Base-by-base conservation (phyloP, 2,888 invertebrate species). In the Scelioninae gen. 1 region DNA sequence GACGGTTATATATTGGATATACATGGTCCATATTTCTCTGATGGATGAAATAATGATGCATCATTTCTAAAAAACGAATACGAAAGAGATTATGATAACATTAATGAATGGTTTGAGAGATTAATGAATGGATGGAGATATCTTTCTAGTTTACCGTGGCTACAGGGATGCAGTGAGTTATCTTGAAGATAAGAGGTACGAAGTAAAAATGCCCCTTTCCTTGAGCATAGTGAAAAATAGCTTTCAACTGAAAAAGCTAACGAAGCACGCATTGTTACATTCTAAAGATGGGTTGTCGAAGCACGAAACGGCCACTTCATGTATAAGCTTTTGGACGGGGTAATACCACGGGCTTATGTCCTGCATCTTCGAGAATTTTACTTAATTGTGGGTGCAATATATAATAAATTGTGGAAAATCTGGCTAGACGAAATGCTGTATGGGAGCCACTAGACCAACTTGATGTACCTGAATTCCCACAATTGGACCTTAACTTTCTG, bases 251-350 rank as follows among this genome's bases (percentile, higher is more conserved):
- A 75, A 56, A 13, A 34, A 43, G 75, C 65, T 32, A 75, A 75
- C 16, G 29, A 43, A 7, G 45, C 65, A 32, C 15, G 71, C n/a
- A 45, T 78, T 11, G 62, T 62, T 7, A 55, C 60, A 13, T 49
- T 49, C 10, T 7, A 4, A 13, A 71, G 72, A 72, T 79, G 79
- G 79, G 11, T 65, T 60, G 71, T 72, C 7, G 78, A 71, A 47
- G 49, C 56, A 10, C 62, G 79, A 11, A 78, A 78, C 31, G 71
- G 62, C 0, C 62, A 78, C 38, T 31, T 69, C 10, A 60, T 60
- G 13, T 72, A 43, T 11, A 62, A 71, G 68, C 51, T 72, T 53
- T 38, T 68, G 29, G 43, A 45, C 9, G 40, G 40, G 31, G 60
- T 60, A 0, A 71, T 55, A 5, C 31, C 32, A 56, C 16, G 45